phyloP scores from a whole-genome alignment of 2,113 vertebrate genomes.

The human (Homo sapiens) region DNA sequence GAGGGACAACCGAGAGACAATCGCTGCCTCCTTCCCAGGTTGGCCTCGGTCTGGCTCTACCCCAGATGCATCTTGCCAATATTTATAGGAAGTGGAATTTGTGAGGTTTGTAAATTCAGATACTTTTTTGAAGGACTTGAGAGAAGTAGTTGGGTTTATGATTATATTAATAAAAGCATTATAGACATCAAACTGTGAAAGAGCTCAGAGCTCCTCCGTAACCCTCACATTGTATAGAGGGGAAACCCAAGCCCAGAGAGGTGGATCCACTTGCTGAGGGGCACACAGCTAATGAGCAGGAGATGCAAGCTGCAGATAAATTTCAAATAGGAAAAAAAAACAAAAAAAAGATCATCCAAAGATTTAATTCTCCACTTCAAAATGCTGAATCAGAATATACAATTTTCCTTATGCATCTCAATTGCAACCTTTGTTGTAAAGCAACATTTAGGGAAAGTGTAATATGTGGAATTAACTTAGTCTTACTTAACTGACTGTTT shows the following conservation, averaged over 20 bases:
- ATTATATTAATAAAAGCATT: neutral
- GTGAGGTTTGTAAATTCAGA: neutral
- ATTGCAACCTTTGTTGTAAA: neutral
- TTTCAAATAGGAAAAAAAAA: neutral
- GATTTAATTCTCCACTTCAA: neutral
- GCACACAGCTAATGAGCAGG: neutral
- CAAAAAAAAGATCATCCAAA: neutral
- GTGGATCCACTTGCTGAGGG: rapidly evolving
- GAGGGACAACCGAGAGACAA: rapidly evolving
- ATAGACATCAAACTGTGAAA: neutral
- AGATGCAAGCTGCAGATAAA: neutral
- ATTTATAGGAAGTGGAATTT: neutral
- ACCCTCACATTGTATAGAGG: rapidly evolving
- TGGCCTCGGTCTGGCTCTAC: rapidly evolving
- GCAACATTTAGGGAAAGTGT: neutral
- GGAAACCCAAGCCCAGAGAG: neutral
- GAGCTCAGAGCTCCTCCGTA: too few relatives aligned
- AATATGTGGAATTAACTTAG: neutral
- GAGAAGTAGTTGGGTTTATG: neutral
- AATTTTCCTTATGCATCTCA: neutral
- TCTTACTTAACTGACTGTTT: neutral
- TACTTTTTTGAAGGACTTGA: neutral
- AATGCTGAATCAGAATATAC: neutral
- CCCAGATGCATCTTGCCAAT: too few relatives aligned
- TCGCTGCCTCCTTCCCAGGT: too few relatives aligned